phyloP scores from a whole-genome alignment of 2,113 vertebrate species.

The Calypte anna region DNA sequence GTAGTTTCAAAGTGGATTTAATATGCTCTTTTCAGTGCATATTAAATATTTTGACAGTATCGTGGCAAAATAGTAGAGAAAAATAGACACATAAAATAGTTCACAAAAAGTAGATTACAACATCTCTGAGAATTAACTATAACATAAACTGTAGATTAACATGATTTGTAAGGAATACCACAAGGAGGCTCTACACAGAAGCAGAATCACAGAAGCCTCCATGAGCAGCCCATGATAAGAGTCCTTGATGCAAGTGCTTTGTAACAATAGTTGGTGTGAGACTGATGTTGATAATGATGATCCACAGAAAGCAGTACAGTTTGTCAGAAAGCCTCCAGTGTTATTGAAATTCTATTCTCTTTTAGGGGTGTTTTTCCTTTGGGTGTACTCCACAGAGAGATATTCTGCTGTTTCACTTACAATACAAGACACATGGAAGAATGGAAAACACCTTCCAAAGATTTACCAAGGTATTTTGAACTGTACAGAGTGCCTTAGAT shows the following conservation, averaged over 20 bases:
- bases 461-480: neutral
- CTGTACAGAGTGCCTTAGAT: neutral
- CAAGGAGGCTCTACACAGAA: neutral
- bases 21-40: neutral
- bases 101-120: fast-evolving
- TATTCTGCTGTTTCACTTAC: neutral
- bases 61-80: neutral
- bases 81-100: neutral
- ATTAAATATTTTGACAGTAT: neutral
- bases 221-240: neutral
- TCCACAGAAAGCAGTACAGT: neutral
- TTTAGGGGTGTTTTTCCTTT: neutral
- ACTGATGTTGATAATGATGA: neutral
- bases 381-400: neutral
- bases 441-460: neutral
- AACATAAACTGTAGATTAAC: neutral
- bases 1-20: neutral
- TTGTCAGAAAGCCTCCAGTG: neutral
- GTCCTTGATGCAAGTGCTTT: neutral
- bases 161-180: neutral
- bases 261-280: neutral
- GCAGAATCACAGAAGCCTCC: neutral
- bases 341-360: neutral
- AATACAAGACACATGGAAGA: neutral
- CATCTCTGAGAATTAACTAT: neutral